These are phyloP conservation scores for Mizuhopecten yessoensis DNA, from an alignment of 1,140 invertebrate genomes.

Conservation along the genomic window DNA sequence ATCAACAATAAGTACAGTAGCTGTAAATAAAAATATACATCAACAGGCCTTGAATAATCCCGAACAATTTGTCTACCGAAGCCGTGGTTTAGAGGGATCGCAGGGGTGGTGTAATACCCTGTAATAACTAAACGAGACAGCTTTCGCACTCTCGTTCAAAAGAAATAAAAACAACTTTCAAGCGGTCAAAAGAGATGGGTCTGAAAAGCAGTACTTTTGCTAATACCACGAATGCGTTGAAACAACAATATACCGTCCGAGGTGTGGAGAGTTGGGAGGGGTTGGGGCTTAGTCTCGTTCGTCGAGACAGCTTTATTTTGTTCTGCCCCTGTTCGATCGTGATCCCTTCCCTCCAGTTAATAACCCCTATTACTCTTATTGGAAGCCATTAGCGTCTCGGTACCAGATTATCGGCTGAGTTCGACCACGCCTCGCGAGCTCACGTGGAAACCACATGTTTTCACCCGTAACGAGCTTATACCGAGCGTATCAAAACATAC, in stretches of 20 bases:
- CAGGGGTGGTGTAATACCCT: not conserved
- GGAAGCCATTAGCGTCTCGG: not conserved
- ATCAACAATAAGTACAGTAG: not conserved
- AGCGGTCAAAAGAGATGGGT: not conserved
- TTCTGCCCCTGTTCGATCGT: not conserved
- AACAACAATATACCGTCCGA: not conserved
- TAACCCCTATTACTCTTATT: not conserved
- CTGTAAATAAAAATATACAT: not conserved
- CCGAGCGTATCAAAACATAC: not conserved
- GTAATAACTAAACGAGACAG: not conserved
- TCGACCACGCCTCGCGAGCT: constrained; percentile 35
- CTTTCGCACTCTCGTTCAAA: not conserved
- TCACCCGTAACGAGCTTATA: not conserved
- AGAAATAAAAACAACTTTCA: not conserved
- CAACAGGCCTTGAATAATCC: too few species aligned
- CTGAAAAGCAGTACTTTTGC: not conserved
- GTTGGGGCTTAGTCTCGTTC: not conserved
- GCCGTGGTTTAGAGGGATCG: not conserved
- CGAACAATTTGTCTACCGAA: not conserved
- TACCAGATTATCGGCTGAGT: constrained; percentile 4
- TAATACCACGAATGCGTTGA: not conserved
- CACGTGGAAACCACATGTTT: constrained; percentile 23
- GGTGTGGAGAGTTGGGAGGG: not conserved
- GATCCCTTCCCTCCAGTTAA: not conserved
- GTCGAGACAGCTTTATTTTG: not conserved